Evolutionary conservation across 2,797 vertebrate species (phyloP), one percentile per base, ranked within the genome.

Genomic region (Rhynchonycteris naso): DNA sequence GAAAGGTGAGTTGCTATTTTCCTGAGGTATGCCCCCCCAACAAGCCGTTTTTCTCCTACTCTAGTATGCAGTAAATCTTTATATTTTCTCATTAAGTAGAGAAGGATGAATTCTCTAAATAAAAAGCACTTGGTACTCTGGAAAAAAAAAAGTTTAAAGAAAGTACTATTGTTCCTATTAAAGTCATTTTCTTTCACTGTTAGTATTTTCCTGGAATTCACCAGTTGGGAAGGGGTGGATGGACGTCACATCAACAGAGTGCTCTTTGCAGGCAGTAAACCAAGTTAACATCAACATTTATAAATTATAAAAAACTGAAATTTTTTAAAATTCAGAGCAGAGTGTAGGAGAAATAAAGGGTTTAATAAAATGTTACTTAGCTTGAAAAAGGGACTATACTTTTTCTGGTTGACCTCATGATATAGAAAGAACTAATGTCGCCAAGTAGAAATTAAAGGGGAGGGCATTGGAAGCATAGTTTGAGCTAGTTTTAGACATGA

Each of bases 1-100:
- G 99, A 97, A 99, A 99, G 98, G 99, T 99, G 85, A 97, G 98
- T 91, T 91, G 13, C 12, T 14, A 7, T 52, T 56, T 83, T 95
- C 47, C 7, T 38, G 11, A 65, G 1, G 5, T 47, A 2, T 21
- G 12, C 16, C 21, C 66, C 26, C 26, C 54, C 22, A 52, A 33
- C 21, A 82, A 38, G 4, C 8, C 0, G 5, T 50, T 35, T 86
- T 84, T 74, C 24, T 74, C 15, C 9, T 78, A 6, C 30, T 74
- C 14, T 75, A 74, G 3, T 88, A 11, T 12, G 30, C 18, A 89
- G 1, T 52, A 56, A n/a, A 52, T 63, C 21, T 80, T 52, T 35
- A 15, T 16, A 0, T 88, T 65, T 78, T 90, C 21, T 78, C 15
- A 22, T 84, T 52, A 50, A 91, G 22, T 90, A 50, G 47, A 79